Base-by-base conservation (phyloP, 2,797 vertebrate species). In the Petrocephalus sullivani region DNA sequence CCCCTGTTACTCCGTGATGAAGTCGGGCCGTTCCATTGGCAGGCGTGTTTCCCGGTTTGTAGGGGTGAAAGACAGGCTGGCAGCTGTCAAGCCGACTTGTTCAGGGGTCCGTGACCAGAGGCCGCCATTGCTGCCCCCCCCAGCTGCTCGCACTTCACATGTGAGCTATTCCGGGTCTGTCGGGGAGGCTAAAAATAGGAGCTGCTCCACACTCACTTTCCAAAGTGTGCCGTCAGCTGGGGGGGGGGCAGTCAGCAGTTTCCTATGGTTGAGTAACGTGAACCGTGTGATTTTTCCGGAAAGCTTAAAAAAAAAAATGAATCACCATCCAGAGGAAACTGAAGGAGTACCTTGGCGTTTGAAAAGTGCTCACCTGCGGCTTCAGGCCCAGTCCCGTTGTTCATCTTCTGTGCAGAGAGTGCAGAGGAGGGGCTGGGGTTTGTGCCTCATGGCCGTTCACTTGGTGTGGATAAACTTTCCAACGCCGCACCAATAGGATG, bases 121-220 rank as follows among this genome's bases (percentile, higher is more conserved):
- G 56, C 14, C 7, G n/a, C 33, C 12, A n/a, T 53, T 12, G 51
- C 49, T 33, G 53, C 54, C 51, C 23, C 28, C 8, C 28, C 71
- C 89, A 88, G 89, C 89, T 89, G 89, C 87, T 87, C 87, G 53
- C 71, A n/a, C 87, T 87, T 91, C 89, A 90, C 88, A 87, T 92
- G 89, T 90, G 89, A 85, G 89, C 90, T 93, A 91, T 93, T 91
- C 88, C 85, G 37, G 89, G 90, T 81, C 88, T 91, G 88, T 81
- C 87, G 87, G 67, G 61, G 83, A 71, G 75, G 64, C 91, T 92
- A 91, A 89, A 92, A 91, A 91, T 91, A 93, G 92, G 58, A 58
- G 37, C 10, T 9, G 23, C 37, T 37, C 78, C 83, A 88, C 37
- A 23, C 89, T 57, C 51, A 14, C 87, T 61, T 86, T 54, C 16